Percentiles rank a stretch among this genome's conserved stretches.
Evolutionary conservation across 1,140 invertebrate genomes (phyloP).

Genomic region (Drosophila lowei): DNA sequence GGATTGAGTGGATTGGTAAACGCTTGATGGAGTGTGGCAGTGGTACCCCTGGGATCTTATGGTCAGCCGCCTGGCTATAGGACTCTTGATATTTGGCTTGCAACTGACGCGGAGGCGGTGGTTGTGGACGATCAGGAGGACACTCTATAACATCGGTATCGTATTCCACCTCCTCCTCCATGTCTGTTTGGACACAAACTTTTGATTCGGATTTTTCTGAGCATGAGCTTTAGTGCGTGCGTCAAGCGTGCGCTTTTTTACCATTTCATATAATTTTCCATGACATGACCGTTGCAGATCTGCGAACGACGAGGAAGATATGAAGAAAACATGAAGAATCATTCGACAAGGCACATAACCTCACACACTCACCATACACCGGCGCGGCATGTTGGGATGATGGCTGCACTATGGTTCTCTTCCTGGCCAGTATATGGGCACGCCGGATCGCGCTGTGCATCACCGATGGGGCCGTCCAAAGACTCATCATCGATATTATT

Average conservation of each 20-base stretch:
- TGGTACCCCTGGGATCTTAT: conserved; percentile 8
- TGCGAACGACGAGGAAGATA: conserved; percentile 19
- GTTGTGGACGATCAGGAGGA: no score
- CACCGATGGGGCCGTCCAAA: no score
- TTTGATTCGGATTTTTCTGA: conserved; percentile 74
- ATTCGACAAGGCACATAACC: conserved; percentile 38
- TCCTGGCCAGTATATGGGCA: not conserved
- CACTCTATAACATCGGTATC: no score
- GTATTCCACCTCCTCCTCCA: conserved; percentile 14
- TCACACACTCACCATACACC: conserved; percentile 11
- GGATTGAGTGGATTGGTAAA: not conserved
- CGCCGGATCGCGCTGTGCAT: no score
- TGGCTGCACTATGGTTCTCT: no score
- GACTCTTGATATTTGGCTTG: no score
- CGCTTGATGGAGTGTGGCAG: not conserved
- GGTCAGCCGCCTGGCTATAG: not conserved
- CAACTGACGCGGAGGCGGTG: no score
- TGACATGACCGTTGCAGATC: conserved; percentile 49
- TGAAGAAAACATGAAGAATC: not conserved
- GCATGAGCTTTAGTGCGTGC: conserved; percentile 71
- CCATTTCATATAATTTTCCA: conserved; percentile 78
- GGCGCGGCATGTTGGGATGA: no score
- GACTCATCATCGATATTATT: no score
- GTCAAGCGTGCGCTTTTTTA: conserved; percentile 76
- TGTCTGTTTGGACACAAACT: conserved; percentile 47